These are phyloP conservation scores for Neotragus moschatus DNA, from an alignment of 2,113 vertebrate species.

Conservation along the genomic window DNA sequence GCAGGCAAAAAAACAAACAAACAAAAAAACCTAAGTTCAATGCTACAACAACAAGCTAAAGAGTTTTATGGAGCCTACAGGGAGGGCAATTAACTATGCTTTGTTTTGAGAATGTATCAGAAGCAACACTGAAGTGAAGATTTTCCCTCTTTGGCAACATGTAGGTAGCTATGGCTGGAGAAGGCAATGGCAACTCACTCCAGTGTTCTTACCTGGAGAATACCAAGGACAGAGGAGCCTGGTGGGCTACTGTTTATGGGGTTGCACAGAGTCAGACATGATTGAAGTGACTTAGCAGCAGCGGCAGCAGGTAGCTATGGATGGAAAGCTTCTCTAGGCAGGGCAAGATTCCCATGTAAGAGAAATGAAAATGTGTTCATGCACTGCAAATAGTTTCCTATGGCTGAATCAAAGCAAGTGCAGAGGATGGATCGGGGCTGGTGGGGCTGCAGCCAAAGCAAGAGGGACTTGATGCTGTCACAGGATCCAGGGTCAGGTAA, in stretches of 20 bases:
- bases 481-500: background rate
- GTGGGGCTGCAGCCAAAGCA: background rate
- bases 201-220: background rate
- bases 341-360: background rate
- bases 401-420: fast-evolving
- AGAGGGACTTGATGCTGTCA: no score
- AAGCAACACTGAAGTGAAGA: no score
- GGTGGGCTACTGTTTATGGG: background rate
- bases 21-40: no score
- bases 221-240: background rate
- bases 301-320: background rate
- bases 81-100: background rate
- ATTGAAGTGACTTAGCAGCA: background rate
- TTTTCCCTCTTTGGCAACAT: background rate
- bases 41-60: fast-evolving
- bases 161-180: background rate
- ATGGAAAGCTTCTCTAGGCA: background rate
- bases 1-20: no score
- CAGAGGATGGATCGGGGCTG: background rate
- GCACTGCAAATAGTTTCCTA: background rate
- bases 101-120: background rate
- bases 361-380: background rate
- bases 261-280: background rate
- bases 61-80: background rate
- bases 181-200: background rate